A percentile compares a stretch with the other conserved stretches of the same genome.
Evolutionary conservation across 2,797 vertebrate genomes (phyloP).

Genomic region (Nothura maculosa): DNA sequence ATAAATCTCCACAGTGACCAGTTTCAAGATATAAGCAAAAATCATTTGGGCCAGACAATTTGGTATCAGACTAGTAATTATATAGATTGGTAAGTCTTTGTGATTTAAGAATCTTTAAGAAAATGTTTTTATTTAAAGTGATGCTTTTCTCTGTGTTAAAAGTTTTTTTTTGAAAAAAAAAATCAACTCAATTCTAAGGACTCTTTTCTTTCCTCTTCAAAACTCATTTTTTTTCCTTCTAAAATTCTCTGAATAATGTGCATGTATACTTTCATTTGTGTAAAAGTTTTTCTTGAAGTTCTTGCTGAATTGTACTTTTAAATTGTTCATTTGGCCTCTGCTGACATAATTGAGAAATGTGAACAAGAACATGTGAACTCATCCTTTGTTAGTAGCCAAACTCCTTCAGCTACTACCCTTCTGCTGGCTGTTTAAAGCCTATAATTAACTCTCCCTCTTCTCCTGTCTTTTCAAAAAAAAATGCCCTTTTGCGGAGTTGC

Average conservation of each 20-base stretch:
- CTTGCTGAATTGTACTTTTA: neutral
- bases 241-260: neutral
- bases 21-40: neutral
- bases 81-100: neutral
- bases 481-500: neutral
- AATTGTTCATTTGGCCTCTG: neutral
- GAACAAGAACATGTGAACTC: rapidly evolving
- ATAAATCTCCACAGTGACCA: neutral
- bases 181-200: rapidly evolving
- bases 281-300: neutral
- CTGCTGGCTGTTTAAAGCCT: neutral
- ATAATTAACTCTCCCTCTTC: neutral
- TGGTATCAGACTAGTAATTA: neutral
- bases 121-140: neutral
- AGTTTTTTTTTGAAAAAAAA: neutral
- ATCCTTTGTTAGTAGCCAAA: neutral
- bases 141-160: neutral
- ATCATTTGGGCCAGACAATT: neutral
- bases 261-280: neutral
- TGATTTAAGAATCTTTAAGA: neutral
- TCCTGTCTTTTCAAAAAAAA: neutral
- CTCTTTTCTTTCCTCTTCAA: neutral
- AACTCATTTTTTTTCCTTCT: neutral
- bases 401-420: neutral
- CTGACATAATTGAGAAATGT: neutral